These are phyloP conservation scores for Rhamphomyia laevipes DNA, from an alignment of 2,888 invertebrate genomes.

Conservation along the genomic window DNA sequence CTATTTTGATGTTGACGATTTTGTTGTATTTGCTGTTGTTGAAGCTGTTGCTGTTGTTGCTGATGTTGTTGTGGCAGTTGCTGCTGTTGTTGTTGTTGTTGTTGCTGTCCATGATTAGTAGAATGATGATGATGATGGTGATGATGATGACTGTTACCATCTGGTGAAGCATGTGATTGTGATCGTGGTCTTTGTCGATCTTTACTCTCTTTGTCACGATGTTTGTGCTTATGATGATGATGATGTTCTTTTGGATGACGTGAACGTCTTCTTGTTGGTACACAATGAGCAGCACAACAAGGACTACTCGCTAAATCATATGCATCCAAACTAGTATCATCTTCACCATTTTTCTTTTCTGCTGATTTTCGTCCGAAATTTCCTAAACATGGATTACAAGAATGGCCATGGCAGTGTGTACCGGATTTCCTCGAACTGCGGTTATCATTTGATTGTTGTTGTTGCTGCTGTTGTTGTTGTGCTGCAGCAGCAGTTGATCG, in stretches of 20 bases:
- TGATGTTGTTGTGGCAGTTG: constrained; percentile 9
- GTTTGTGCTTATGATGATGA: constrained; percentile 45
- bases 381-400: constrained; percentile 62
- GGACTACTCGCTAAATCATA: constrained; percentile 78
- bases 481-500: constrained; percentile 1
- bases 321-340: constrained; percentile 70
- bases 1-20: constrained; percentile 39
- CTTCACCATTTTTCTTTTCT: constrained; percentile 41
- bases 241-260: constrained; percentile 50
- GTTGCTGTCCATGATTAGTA: constrained; percentile 12
- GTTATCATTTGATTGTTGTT: constrained; percentile 16
- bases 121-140: constrained; percentile 27
- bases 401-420: constrained; percentile 41
- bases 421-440: constrained; percentile 21
- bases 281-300: constrained; percentile 77
- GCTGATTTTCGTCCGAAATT: constrained; percentile 37
- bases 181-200: constrained; percentile 29
- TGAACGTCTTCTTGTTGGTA: constrained; percentile 49
- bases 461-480: constrained; percentile 16
- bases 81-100: constrained; percentile 14
- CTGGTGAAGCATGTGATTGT: constrained; percentile 26
- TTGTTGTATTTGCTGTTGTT: constrained; percentile 25
- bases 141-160: constrained; percentile 19
- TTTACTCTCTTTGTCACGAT: constrained; percentile 38
- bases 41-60: constrained; percentile 30